Evolutionary conservation across 2,888 invertebrate species (phyloP).

Genomic region (Acanthoscelides obtectus): DNA sequence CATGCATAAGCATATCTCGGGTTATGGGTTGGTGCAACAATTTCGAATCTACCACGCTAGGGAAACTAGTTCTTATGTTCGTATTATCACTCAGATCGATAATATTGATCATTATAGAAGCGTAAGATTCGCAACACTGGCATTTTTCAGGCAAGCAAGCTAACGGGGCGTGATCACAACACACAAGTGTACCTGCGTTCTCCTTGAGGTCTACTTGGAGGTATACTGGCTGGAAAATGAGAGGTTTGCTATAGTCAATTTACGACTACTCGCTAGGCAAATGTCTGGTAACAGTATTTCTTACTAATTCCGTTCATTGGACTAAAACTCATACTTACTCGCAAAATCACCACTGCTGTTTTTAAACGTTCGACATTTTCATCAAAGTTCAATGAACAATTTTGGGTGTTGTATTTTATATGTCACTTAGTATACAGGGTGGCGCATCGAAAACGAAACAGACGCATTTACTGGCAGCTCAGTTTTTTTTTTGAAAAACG

Average conservation of each 20-base stretch:
- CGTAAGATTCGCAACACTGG: slow-evolving; percentile 46
- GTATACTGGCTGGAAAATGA: slow-evolving; percentile 70
- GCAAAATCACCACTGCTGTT: too few species aligned
- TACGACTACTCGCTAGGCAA: too few species aligned
- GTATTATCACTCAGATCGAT: slow-evolving; percentile 43
- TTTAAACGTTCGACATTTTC: too few species aligned
- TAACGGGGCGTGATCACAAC: slow-evolving; percentile 50
- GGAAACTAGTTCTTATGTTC: slow-evolving; percentile 35
- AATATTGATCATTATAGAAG: slow-evolving; percentile 45
- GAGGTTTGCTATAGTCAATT: neutral
- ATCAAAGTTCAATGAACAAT: too few species aligned
- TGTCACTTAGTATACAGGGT: too few species aligned
- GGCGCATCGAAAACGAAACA: too few species aligned
- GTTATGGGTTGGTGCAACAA: slow-evolving; percentile 53
- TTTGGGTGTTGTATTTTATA: too few species aligned
- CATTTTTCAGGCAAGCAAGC: slow-evolving; percentile 50
- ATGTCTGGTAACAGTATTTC: too few species aligned
- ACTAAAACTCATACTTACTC: too few species aligned
- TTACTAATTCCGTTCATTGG: too few species aligned
- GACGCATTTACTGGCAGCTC: too few species aligned
- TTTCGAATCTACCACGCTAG: slow-evolving; percentile 42
- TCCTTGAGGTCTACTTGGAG: slow-evolving; percentile 64
- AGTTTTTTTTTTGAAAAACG: too few species aligned
- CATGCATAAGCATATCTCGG: slow-evolving; percentile 50
- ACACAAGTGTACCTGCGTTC: slow-evolving; percentile 72